A percentile compares a stretch with the other conserved stretches of the same genome.
phyloP scores from a whole-genome alignment of 2,113 vertebrate species.

The Notarius quadriscutis region DNA sequence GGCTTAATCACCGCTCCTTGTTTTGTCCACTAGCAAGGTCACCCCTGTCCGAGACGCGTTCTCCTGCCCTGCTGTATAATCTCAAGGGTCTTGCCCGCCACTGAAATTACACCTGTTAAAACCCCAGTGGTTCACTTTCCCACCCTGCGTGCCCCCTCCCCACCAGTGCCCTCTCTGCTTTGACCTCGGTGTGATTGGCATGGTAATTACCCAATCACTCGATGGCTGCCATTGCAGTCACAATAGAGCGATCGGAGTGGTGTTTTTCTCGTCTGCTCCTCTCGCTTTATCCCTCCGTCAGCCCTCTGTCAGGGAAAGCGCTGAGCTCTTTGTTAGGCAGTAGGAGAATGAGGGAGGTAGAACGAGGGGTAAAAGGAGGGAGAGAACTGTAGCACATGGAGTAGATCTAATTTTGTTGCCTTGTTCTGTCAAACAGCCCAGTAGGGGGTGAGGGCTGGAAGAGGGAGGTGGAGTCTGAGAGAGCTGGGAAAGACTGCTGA shows the following conservation, averaged over 20 bases:
- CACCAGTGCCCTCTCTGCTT: conserved; percentile 70
- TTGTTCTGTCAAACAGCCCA: conserved; percentile 70
- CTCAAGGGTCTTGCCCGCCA: conserved; percentile 63
- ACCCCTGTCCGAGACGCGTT: conserved; percentile 52
- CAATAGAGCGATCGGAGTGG: conserved; percentile 75
- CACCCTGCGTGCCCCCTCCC: conserved; percentile 52
- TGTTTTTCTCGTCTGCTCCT: conserved; percentile 59
- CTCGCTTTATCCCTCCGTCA: conserved; percentile 67
- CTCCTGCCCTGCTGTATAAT: conserved; percentile 60
- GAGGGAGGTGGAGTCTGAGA: conserved; percentile 24
- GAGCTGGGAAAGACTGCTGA: conserved; percentile 39
- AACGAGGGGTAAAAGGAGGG: conserved; percentile 49
- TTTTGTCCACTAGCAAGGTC: conserved; percentile 61
- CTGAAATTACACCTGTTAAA: conserved; percentile 69
- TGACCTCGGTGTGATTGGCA: conserved; percentile 85
- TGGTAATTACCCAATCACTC: conserved; percentile 83
- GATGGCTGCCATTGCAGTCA: conserved; percentile 76
- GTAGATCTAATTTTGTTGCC: conserved; percentile 72
- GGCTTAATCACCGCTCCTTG: conserved; percentile 57
- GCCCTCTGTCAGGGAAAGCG: conserved; percentile 57
- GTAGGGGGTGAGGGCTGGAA: conserved; percentile 59
- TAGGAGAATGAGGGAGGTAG: conserved; percentile 22
- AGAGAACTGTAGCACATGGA: conserved; percentile 54
- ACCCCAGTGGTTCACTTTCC: conserved; percentile 53
- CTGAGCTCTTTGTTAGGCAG: conserved; percentile 57